These are phyloP conservation scores for Rotaria macrura DNA, from an alignment of 2,888 invertebrate genomes.

Conservation along the genomic window DNA sequence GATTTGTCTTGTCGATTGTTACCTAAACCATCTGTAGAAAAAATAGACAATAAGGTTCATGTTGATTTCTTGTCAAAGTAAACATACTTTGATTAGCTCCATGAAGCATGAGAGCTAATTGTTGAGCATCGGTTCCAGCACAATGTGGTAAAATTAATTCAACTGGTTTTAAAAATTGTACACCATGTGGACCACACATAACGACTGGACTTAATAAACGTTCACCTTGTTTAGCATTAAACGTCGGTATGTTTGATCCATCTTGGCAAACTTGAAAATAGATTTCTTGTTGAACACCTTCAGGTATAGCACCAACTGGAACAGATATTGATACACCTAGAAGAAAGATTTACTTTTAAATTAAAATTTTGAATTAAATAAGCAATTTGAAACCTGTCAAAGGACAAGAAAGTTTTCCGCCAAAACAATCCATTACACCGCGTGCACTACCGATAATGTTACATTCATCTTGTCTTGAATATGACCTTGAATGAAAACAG, in stretches of 20 bases:
- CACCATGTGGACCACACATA: constrained; percentile 86
- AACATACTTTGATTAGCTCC: not conserved
- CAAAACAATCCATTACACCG: not conserved
- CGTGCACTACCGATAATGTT: not conserved
- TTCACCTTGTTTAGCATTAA: constrained; percentile 53
- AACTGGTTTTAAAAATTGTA: constrained; percentile 75
- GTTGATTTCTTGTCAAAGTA: too few relatives aligned
- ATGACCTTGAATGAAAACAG: not conserved
- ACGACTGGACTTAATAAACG: constrained; percentile 82
- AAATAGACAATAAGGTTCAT: too few relatives aligned
- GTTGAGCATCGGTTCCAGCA: constrained; percentile 27
- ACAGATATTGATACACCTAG: constrained; percentile 69
- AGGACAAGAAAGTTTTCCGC: not conserved
- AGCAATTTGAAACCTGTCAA: not conserved
- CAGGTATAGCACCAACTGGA: constrained; percentile 73
- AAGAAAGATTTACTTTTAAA: not conserved
- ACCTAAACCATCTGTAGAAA: not conserved
- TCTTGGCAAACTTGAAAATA: constrained; percentile 62
- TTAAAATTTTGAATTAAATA: not conserved
- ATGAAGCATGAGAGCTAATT: not conserved
- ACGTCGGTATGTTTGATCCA: constrained; percentile 23
- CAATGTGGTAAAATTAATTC: constrained; percentile 74
- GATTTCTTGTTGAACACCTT: constrained; percentile 73
- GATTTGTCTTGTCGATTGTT: not conserved
- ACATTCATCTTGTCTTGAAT: not conserved